Evolutionary conservation across 2,888 invertebrate genomes (phyloP), one percentile per base, ranked within the genome.

Genomic region (Isotomurus palustris): DNA sequence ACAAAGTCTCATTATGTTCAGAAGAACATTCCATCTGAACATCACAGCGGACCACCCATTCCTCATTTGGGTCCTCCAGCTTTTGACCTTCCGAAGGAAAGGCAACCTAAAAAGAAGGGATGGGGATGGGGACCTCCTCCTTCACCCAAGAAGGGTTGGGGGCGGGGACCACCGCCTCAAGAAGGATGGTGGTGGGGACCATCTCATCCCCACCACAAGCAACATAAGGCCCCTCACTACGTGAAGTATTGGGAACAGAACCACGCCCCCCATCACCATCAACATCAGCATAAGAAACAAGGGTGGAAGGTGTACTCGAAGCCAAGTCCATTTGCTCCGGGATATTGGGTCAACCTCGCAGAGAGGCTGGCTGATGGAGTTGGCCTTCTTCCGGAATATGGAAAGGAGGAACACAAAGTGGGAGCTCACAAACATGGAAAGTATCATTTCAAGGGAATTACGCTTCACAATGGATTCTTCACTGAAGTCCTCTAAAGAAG

Each of bases 401-500:
- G 19, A 22, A 58, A 62, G 17, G 27, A 35, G 40, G 56, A 60
- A 12, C 56, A 62, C 24, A 54, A 62, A 14, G 58, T 51, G 2
- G 51, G 53, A 5, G 6, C 4, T 22, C 56, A 61, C 38, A 49
- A 62, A 6, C 58, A 62, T 28, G 58, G 58, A 12, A 62, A 62
- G 25, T 53, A 58, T 4, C 55, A 58, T 24, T 58, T 52, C 21
- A 50, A 58, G 32, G 59, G 58, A 2, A 60, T 65, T 38, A 60
- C 65, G n/a, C 43, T 62, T 14, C 65, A 65, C 25, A 49, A 53
- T 38, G 65, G 65, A 5, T 52, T 62, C n/a, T 45, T 55, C 24
- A 62, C 65, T 1, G 58, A 60, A 25, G 62, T 65, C 28, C 53
- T 62, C 29, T 38, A 54, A 17, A 56, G 53, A 14, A 45, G 40